Evolutionary conservation across 1,140 invertebrate genomes (phyloP), one percentile per base, ranked within the genome.

Genomic region (Wasmannia auropunctata): DNA sequence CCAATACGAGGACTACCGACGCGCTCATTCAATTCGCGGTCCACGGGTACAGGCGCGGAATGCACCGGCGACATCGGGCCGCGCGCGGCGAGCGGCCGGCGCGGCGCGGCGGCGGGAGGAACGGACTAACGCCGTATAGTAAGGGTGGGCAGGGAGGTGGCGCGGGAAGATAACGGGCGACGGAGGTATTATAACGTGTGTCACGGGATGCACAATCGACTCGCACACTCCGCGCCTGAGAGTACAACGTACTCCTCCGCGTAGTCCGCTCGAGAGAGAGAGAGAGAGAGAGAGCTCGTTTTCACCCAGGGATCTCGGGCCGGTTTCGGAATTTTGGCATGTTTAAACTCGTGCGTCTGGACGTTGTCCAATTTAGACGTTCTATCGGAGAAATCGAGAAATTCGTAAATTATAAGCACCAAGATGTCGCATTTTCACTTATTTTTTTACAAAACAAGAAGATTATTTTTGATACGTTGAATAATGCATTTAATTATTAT

Each of bases 1-100:
- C 85, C 80, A 84, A 79, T 89, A 88, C 77, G 76, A 89, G 89
- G 85, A 90, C 86, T 87, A 90, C 75, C 56, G 85, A 79, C 69
- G 75, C 86, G 80, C 86, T 91, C 76, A 85, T 91, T 91, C 90
- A 89, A 88, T 86, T 91, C 89, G 67, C 63, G 70, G 75, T 43
- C 81, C 51, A 86, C 60, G 69, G 51, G 51, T 70, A 51, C 62
- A 58, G 60, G 54, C 74, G 43, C 34, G 85, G 75, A 84, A 80
- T 80, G 67, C 75, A 49, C 25, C 46, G 51, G 58, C 25, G 56
- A 87, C 81, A 34, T 83, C 54, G 77, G 67, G 70, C 3, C 3
- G 51, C 54, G 67, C 77, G 31, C 51, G 69, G 63, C n/a, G 58
- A 81, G 65, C 63, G 67, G 63, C n/a, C n/a, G n/a, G n/a, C n/a